A percentile compares a stretch with the other conserved stretches of the same genome.
Conservation (phyloP, 2,113 vertebrate species). For the Paratilapia polleni region DNA sequence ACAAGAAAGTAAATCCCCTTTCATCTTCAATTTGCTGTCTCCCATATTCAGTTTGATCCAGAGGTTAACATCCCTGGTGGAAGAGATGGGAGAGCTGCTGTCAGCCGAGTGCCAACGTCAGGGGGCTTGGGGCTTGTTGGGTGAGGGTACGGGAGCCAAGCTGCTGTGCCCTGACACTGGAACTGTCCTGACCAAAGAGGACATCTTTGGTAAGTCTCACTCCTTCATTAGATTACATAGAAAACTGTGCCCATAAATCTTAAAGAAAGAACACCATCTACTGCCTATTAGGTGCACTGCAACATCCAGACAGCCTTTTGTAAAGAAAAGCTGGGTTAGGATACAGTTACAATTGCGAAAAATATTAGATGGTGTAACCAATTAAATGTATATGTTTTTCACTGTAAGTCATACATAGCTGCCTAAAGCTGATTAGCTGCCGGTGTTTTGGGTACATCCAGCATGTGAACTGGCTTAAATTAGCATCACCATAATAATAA, state of each 20-base stretch:
- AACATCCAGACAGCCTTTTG: background rate
- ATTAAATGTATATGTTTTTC: background rate
- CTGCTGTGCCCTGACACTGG: constrained; percentile 80
- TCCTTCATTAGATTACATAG: background rate
- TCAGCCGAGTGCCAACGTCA: constrained; percentile 82
- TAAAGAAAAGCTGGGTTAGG: background rate
- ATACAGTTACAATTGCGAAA: background rate
- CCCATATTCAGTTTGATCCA: constrained; percentile 57
- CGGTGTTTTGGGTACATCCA: background rate
- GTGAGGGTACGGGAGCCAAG: constrained; percentile 82
- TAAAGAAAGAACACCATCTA: constrained; percentile 51
- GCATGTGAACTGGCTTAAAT: background rate
- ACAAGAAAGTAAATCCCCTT: background rate
- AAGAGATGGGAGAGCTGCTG: constrained; percentile 77
- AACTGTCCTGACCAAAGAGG: constrained; percentile 75
- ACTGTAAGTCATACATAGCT: background rate
- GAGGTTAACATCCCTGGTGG: constrained; percentile 60
- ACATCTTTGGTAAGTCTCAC: constrained; percentile 79
- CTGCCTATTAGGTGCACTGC: constrained; percentile 34
- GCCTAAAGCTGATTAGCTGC: background rate
- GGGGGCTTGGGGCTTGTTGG: constrained; percentile 83
- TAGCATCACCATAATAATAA: background rate
- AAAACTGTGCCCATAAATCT: background rate
- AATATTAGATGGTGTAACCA: background rate
- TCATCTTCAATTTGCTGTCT: background rate